Evolutionary conservation across 2,888 invertebrate genomes (phyloP).

Genomic region (Eupelmus urozonus): DNA sequence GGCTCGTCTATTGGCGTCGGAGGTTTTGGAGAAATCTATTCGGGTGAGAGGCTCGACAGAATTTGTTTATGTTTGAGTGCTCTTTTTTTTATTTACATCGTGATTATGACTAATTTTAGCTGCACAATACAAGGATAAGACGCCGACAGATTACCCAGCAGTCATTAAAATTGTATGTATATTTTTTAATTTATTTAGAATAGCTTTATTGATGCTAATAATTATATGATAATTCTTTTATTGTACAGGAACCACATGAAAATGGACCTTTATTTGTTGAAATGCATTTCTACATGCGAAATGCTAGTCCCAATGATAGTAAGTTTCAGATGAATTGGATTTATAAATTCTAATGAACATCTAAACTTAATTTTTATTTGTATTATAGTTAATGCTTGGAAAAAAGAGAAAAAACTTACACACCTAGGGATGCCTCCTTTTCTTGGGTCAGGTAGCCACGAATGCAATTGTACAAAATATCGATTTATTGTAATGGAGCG

Average conservation of each 20-base stretch:
- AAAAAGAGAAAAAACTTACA: constrained; percentile 82
- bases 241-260: constrained; percentile 91
- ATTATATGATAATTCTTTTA: constrained; percentile 17
- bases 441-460: constrained; percentile 90
- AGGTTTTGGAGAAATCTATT: constrained; percentile 96
- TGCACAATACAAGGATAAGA: constrained; percentile 78
- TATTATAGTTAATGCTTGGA: constrained; percentile 84
- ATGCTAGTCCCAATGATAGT: constrained; percentile 86
- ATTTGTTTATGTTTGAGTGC: not conserved
- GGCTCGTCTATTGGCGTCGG: constrained; percentile 93
- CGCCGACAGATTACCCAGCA: constrained; percentile 81
- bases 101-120: constrained; percentile 68
- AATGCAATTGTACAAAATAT: constrained; percentile 86
- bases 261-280: constrained; percentile 98
- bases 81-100: not conserved
- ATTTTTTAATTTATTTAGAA: constrained; percentile 2
- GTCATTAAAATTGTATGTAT: constrained; percentile 89
- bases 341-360: constrained; percentile 8
- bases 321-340: constrained; percentile 66
- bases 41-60: constrained; percentile 80
- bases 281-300: constrained; percentile 91
- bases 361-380: constrained; percentile 2
- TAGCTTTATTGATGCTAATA: constrained; percentile 11
- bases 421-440: constrained; percentile 91
- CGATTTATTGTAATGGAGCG: constrained; percentile 94